Base-by-base conservation (phyloP, 2,113 vertebrate genomes). In the Oreotrochilus melanogaster region DNA sequence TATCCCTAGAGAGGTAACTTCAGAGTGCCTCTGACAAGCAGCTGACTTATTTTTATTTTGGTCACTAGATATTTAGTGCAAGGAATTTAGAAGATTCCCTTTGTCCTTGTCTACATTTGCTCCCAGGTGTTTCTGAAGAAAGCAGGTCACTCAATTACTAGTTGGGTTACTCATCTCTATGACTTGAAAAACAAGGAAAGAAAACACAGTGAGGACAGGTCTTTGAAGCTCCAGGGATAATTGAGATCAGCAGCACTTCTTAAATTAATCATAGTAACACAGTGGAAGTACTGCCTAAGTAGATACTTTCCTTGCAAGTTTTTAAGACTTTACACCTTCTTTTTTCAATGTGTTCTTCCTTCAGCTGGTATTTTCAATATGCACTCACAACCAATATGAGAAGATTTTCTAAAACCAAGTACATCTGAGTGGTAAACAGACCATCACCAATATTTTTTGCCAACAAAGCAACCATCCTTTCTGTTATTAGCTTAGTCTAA, bases 161-260 rank as follows among this genome's bases (percentile, higher is more conserved):
- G 24, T 3, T 79, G 71, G 66, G 79, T 95, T 95, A 95, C 93
- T 96, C 94, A 94, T 33, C 66, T 37, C 89, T 57, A 75, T 18
- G 66, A 93, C 89, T 95, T 89, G 89, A 95, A 97, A 96, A 97
- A 96, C 94, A 96, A 93, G 87, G 93, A 87, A 97, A 79, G 73
- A 95, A 94, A 95, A 95, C 70, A 81, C 62, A 35, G 19, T 14
- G 71, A 91, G 73, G 30, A 82, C 66, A 94, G 42, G 74, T 43
- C 93, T 96, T 96, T 96, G 95, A 97, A 97, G 93, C 85, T 95
- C 81, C 58, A 10, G 78, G 91, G 94, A 94, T 94, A 97, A 96
- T 66, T 95, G 89, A 91, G 82, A 95, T 74, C 79, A 93, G 64
- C 69, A 93, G 92, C 76, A 94, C 72, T 91, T 89, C 72, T 90